These are phyloP conservation scores for Scalopus aquaticus DNA, from an alignment of 2,113 vertebrate genomes.

Conservation along the genomic window DNA sequence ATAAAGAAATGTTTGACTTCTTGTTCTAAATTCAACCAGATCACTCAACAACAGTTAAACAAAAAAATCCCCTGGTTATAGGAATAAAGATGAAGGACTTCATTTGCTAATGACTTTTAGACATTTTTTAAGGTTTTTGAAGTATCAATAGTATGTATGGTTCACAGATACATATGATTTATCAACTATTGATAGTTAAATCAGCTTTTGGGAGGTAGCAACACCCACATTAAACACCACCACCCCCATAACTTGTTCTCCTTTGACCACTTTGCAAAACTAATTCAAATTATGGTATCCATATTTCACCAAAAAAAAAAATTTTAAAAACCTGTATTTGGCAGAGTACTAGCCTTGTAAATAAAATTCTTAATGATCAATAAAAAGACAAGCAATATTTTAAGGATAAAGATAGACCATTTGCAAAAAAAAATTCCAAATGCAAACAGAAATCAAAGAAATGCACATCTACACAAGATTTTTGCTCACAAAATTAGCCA, in stretches of 20 bases:
- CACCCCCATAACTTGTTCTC: neutral
- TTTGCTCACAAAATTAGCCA: constrained; percentile 9
- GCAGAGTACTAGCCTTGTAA: neutral
- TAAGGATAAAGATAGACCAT: neutral
- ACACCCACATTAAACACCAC: neutral
- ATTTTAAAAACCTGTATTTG: neutral
- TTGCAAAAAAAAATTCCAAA: neutral
- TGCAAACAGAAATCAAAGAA: neutral
- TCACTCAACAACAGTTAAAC: neutral
- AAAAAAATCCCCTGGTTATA: neutral
- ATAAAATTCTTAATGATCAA: neutral
- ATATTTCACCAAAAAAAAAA: neutral
- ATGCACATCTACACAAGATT: neutral
- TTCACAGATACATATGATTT: neutral
- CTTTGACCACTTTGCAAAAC: neutral
- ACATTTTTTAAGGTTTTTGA: neutral
- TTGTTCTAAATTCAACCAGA: constrained; percentile 17
- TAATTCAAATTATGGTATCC: neutral
- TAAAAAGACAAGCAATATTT: neutral
- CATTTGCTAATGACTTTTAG: neutral
- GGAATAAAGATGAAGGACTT: neutral
- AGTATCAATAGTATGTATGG: neutral
- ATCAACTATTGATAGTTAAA: neutral
- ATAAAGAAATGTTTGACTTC: neutral
- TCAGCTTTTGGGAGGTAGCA: neutral